Percentiles rank a stretch among this genome's conserved stretches.
These are phyloP conservation scores for Pseudomyrmex cubaensis DNA, from an alignment of 1,140 invertebrate species.

Conservation along the genomic window DNA sequence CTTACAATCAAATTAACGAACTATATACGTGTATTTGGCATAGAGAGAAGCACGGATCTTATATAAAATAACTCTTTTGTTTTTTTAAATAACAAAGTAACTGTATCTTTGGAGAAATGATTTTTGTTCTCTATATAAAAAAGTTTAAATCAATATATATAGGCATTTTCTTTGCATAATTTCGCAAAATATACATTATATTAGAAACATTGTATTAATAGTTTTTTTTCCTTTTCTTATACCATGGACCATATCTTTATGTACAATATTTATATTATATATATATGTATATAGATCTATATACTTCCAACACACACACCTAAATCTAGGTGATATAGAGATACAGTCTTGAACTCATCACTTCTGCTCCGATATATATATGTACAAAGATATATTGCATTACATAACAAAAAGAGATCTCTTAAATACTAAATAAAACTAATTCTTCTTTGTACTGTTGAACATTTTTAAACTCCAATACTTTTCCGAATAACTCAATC, in stretches of 20 bases:
- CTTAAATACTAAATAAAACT: conserved; percentile 62
- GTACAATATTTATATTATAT: conserved; percentile 61
- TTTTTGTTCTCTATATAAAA: neutral
- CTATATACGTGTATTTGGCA: neutral
- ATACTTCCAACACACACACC: conserved; percentile 64
- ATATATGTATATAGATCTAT: conserved; percentile 60
- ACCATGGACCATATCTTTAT: conserved; percentile 60
- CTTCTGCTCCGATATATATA: conserved; percentile 64
- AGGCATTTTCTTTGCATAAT: conserved; percentile 13
- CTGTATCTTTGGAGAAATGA: neutral
- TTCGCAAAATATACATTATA: conserved; percentile 48
- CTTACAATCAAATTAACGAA: conserved; percentile 7
- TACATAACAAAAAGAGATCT: conserved; percentile 57
- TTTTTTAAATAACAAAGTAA: neutral
- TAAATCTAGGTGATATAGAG: conserved; percentile 64
- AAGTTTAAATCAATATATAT: conserved; percentile 1
- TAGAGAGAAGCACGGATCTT: conserved; percentile 5
- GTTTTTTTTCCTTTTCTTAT: conserved; percentile 58
- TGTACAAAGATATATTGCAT: conserved; percentile 21
- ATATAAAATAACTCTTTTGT: conserved; percentile 22
- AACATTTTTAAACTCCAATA: conserved; percentile 37
- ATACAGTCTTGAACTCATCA: conserved; percentile 69
- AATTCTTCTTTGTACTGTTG: conserved; percentile 63
- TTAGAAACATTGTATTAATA: conserved; percentile 67
- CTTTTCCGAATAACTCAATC: conserved; percentile 40